Conservation (phyloP, 2,113 vertebrate species). For the Sylvicapra grimmia region DNA sequence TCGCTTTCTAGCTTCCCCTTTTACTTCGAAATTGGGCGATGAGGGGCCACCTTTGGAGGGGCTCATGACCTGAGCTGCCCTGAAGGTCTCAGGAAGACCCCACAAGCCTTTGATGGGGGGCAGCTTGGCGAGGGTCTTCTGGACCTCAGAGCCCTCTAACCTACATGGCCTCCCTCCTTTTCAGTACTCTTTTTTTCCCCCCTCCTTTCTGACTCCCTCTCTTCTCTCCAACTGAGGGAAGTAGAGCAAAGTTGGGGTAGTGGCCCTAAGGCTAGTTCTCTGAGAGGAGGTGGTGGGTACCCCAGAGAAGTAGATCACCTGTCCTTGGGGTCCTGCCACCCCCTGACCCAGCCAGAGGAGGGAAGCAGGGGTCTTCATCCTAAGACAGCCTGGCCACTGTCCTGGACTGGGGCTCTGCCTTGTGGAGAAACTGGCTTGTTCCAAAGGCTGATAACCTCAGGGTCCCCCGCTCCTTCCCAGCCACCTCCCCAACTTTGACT, state of each 20-base stretch:
- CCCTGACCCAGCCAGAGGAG: background rate
- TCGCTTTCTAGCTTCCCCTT: slow-evolving; percentile 58
- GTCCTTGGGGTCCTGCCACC: slow-evolving; percentile 11
- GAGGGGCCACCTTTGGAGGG: slow-evolving; percentile 50
- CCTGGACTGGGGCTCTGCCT: slow-evolving; percentile 28
- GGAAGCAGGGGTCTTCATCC: background rate
- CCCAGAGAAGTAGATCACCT: background rate
- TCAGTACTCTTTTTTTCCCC: background rate
- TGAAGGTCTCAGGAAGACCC: background rate
- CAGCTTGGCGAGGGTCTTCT: background rate
- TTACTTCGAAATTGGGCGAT: slow-evolving; percentile 63
- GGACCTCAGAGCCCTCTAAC: slow-evolving; percentile 12
- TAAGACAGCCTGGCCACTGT: slow-evolving; percentile 26
- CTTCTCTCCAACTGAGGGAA: slow-evolving; percentile 31
- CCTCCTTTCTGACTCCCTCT: background rate
- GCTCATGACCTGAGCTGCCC: slow-evolving; percentile 40
- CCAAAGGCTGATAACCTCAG: slow-evolving; percentile 77
- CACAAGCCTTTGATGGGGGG: background rate
- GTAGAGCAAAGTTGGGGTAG: slow-evolving; percentile 55
- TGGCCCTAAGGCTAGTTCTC: slow-evolving; percentile 23
- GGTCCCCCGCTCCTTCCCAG: slow-evolving; percentile 26
- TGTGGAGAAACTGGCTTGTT: slow-evolving; percentile 13
- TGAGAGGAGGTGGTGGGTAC: background rate
- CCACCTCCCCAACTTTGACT: slow-evolving; percentile 75
- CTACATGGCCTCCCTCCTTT: background rate